phyloP scores from a whole-genome alignment of 1,140 invertebrate genomes.

The Mylabris phalerata region DNA sequence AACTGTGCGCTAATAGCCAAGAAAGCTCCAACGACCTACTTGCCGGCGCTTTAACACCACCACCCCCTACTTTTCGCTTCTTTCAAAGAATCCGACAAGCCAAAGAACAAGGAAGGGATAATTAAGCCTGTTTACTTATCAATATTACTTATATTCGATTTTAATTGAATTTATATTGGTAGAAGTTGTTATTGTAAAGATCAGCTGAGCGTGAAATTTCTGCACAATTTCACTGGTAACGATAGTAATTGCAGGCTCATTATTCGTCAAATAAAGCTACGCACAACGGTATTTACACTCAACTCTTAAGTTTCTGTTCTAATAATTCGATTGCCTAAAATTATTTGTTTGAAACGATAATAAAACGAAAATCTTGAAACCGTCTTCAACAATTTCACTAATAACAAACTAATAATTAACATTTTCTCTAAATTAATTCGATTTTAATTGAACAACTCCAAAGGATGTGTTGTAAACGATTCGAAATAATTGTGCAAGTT shows the following conservation, averaged over 20 bases:
- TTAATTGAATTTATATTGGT: neutral
- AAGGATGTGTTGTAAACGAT: too few species aligned
- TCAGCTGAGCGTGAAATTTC: slow-evolving; percentile 1
- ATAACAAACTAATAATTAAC: too few species aligned
- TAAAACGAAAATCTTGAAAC: too few species aligned
- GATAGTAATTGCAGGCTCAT: neutral
- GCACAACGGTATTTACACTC: too few species aligned
- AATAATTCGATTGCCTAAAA: too few species aligned
- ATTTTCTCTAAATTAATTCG: too few species aligned
- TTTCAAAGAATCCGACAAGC: slow-evolving; percentile 15
- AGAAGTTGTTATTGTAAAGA: slow-evolving; percentile 2
- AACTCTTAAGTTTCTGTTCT: too few species aligned
- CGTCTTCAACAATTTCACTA: too few species aligned
- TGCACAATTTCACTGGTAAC: slow-evolving; percentile 11
- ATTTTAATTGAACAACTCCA: too few species aligned
- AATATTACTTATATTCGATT: neutral
- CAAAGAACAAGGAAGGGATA: neutral
- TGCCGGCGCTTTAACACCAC: slow-evolving; percentile 21
- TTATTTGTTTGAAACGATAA: too few species aligned
- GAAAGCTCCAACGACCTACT: slow-evolving; percentile 22
- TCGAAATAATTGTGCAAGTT: too few species aligned
- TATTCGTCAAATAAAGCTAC: too few species aligned
- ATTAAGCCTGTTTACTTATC: neutral
- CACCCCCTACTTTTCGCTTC: slow-evolving; percentile 15
- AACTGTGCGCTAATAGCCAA: slow-evolving; percentile 17